Evolutionary conservation across 2,113 vertebrate genomes (phyloP).

Genomic region (Delphinapterus leucas): DNA sequence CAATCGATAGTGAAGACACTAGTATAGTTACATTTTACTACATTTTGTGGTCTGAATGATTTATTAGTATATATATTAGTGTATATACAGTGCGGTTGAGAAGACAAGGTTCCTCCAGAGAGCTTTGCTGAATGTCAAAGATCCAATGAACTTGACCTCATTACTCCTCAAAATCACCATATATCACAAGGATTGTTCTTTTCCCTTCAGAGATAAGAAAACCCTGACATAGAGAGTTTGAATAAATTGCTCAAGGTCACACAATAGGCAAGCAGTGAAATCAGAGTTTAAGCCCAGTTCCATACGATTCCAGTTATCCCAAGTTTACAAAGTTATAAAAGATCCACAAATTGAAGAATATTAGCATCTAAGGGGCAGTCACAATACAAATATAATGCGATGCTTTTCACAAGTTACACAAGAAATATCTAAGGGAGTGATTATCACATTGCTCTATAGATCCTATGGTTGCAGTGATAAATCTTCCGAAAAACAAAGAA

Average conservation of each 20-base stretch:
- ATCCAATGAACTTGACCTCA: not conserved
- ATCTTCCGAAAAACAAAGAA: not conserved
- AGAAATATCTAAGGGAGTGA: not conserved
- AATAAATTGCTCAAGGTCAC: not conserved
- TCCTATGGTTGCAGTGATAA: not conserved
- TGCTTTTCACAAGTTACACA: not conserved
- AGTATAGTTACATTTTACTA: not conserved
- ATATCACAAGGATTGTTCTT: not conserved
- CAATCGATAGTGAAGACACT: not conserved
- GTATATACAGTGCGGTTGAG: not conserved
- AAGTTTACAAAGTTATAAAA: not conserved
- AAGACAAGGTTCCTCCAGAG: not conserved
- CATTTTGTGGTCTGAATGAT: not conserved
- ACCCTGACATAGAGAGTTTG: not conserved
- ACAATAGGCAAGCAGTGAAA: not conserved
- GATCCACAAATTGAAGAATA: not conserved
- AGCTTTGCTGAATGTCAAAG: not conserved
- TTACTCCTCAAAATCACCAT: not conserved
- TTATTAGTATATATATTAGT: not conserved
- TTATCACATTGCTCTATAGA: not conserved
- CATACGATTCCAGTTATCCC: not conserved
- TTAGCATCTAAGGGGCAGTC: not conserved
- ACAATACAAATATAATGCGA: not conserved
- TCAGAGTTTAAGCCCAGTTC: not conserved
- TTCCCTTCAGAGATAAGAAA: not conserved